A percentile compares a stretch with the other conserved stretches of the same genome.
These are phyloP conservation scores for Sebastes fasciatus DNA, from an alignment of 2,113 vertebrate genomes.

Conservation along the genomic window DNA sequence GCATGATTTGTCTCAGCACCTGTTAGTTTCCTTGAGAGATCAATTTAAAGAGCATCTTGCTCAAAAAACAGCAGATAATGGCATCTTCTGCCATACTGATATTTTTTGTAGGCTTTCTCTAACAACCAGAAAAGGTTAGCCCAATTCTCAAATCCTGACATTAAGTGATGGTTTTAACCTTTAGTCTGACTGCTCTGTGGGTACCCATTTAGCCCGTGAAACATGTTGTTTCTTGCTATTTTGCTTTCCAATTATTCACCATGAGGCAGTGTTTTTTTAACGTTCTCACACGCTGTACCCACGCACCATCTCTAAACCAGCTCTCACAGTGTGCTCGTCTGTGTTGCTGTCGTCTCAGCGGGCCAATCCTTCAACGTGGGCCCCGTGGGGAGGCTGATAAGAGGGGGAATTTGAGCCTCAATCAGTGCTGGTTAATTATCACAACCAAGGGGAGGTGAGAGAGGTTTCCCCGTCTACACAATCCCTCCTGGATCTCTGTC, in stretches of 20 bases:
- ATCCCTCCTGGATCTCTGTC: constrained; percentile 56
- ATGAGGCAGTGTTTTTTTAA: background rate
- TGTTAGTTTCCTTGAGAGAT: background rate
- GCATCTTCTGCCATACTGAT: constrained; percentile 12
- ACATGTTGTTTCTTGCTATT: constrained; percentile 40
- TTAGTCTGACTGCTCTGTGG: constrained; percentile 46
- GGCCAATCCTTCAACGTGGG: constrained; percentile 55
- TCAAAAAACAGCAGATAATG: constrained; percentile 18
- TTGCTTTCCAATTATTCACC: constrained; percentile 47
- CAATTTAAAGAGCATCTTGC: constrained; percentile 36
- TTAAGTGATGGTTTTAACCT: constrained; percentile 70
- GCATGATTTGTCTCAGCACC: background rate
- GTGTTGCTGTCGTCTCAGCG: constrained; percentile 47
- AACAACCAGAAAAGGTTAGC: constrained; percentile 64
- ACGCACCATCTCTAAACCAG: constrained; percentile 15
- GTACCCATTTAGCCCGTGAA: constrained; percentile 29
- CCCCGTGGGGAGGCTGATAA: constrained; percentile 71
- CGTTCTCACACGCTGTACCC: background rate
- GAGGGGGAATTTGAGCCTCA: constrained; percentile 74
- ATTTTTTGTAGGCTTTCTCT: constrained; percentile 4
- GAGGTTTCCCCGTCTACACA: constrained; percentile 52
- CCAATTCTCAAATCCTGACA: constrained; percentile 45
- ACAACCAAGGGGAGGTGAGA: constrained; percentile 72
- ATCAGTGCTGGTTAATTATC: constrained; percentile 83
- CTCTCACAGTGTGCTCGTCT: constrained; percentile 44